Conservation (phyloP, 1,140 invertebrate genomes). For the Melanaphis sacchari region DNA sequence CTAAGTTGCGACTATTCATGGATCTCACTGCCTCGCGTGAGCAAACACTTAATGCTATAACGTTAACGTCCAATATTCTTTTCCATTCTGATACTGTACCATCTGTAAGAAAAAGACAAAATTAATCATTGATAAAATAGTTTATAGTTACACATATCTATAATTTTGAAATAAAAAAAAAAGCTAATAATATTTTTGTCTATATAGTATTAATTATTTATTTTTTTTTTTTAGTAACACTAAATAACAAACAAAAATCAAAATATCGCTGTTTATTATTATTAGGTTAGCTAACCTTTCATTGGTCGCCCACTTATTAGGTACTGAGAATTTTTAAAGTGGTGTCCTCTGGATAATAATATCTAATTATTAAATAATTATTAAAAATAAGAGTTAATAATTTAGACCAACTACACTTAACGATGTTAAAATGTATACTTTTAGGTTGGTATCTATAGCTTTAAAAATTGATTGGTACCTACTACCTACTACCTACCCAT, state of each 20-base stretch:
- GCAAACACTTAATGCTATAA: conserved; percentile 72
- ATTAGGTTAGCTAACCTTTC: background rate
- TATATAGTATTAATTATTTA: too few species aligned
- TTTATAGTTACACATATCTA: too few species aligned
- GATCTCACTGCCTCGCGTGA: conserved; percentile 71
- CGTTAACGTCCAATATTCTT: conserved; percentile 72
- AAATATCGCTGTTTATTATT: background rate
- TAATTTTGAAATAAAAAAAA: too few species aligned
- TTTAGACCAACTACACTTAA: background rate
- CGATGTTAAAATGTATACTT: background rate
- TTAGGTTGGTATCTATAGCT: background rate
- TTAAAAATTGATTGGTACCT: background rate
- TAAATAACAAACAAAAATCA: background rate
- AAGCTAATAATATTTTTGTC: too few species aligned
- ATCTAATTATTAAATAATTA: background rate
- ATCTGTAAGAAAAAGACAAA: conserved; percentile 58
- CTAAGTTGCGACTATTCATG: conserved; percentile 71
- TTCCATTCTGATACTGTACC: conserved; percentile 65
- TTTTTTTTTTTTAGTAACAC: background rate
- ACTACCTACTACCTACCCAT: background rate
- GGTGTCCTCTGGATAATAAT: background rate
- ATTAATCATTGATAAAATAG: too few species aligned
- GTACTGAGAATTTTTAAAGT: background rate
- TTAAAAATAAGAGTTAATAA: background rate
- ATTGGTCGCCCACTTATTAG: background rate